phyloP scores from a whole-genome alignment of 2,797 vertebrate genomes.

The Arctocebus calabarensis region DNA sequence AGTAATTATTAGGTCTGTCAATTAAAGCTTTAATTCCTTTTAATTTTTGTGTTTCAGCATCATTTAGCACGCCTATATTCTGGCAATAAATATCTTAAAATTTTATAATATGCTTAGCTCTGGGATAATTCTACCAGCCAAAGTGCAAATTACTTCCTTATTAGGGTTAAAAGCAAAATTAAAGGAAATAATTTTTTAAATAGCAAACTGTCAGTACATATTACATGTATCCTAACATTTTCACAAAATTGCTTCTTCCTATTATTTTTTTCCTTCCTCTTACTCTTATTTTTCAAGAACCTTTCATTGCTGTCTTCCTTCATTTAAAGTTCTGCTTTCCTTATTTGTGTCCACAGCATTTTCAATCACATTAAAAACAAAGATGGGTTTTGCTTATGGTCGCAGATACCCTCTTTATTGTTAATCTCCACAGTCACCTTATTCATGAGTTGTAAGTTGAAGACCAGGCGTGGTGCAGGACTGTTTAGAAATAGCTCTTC shows the following conservation, averaged over 20 bases:
- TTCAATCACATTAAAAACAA: constrained; percentile 18
- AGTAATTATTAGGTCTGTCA: constrained; percentile 19
- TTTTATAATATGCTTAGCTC: neutral
- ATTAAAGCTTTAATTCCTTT: constrained; percentile 5
- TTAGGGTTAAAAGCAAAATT: constrained; percentile 31
- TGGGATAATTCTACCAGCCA: constrained; percentile 7
- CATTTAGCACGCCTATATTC: neutral
- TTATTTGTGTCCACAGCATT: neutral
- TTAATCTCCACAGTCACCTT: constrained; percentile 20
- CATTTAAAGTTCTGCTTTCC: constrained; percentile 19
- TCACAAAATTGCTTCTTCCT: neutral
- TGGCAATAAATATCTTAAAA: constrained; percentile 52
- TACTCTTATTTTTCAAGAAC: neutral
- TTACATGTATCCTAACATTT: neutral
- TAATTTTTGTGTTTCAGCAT: constrained; percentile 21
- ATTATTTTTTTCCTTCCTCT: neutral
- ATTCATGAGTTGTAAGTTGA: constrained; percentile 60
- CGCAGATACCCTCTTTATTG: neutral
- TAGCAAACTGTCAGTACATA: neutral
- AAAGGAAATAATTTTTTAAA: constrained; percentile 28
- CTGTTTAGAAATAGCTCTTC: constrained; percentile 72
- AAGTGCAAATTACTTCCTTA: constrained; percentile 34
- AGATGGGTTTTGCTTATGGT: neutral
- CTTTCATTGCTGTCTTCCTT: neutral
- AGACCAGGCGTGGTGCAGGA: constrained; percentile 39